A percentile compares a stretch with the other conserved stretches of the same genome.
These are phyloP conservation scores for Dicerorhinus sumatrensis DNA, from an alignment of 2,113 vertebrate genomes.

Conservation along the genomic window DNA sequence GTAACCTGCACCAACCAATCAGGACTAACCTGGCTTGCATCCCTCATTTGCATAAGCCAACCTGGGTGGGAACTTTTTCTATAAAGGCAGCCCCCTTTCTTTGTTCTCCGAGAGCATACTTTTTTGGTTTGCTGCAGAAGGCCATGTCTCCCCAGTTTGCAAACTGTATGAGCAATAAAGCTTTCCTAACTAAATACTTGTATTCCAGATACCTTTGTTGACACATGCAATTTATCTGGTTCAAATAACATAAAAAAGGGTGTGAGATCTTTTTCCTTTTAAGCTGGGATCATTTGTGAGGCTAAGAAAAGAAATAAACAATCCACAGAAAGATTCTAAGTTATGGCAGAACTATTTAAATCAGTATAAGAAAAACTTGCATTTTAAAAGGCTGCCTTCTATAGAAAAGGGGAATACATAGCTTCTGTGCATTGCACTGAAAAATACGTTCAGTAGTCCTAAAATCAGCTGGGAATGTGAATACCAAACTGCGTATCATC, in stretches of 20 bases:
- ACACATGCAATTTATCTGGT: neutral
- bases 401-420: neutral
- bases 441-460: conserved; percentile 10
- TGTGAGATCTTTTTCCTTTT: neutral
- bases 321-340: neutral
- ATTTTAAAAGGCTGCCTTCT: neutral
- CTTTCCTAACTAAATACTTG: too few species aligned
- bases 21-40: too few species aligned
- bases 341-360: neutral
- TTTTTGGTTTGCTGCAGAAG: too few species aligned
- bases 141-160: too few species aligned
- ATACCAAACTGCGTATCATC: neutral
- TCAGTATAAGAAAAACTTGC: neutral
- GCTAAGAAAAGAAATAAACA: neutral
- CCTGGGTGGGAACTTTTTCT: too few species aligned
- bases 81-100: too few species aligned
- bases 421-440: neutral
- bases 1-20: too few species aligned
- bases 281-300: neutral
- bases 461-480: neutral
- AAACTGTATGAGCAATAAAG: too few species aligned
- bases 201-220: too few species aligned
- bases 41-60: too few species aligned
- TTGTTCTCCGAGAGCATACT: too few species aligned
- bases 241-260: neutral